Evolutionary conservation across 2,113 vertebrate genomes (phyloP).

Genomic region (Neotoma lepida): DNA sequence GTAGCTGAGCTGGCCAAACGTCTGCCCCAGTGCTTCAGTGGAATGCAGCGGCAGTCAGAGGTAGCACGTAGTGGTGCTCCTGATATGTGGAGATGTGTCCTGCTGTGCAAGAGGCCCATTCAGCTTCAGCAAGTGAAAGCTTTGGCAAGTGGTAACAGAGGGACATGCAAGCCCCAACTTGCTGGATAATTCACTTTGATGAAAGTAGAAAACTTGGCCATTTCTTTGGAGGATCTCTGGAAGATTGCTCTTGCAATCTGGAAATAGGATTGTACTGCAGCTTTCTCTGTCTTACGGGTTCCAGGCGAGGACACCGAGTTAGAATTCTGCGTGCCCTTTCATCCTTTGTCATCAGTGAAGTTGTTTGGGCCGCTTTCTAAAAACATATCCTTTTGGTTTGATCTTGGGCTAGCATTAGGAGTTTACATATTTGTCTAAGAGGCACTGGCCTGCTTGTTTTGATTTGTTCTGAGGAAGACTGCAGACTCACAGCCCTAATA

Average conservation of each 20-base stretch:
- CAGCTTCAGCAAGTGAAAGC: background rate
- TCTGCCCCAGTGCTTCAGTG: background rate
- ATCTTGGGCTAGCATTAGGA: background rate
- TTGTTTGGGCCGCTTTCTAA: background rate
- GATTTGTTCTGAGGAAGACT: constrained; percentile 62
- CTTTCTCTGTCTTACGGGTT: background rate
- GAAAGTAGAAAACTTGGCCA: background rate
- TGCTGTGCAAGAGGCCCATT: background rate
- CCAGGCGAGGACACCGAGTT: background rate
- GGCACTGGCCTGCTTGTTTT: constrained; percentile 1
- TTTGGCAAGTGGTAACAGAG: background rate
- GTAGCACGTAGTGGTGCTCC: background rate
- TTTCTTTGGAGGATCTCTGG: constrained; percentile 28
- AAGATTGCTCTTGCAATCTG: background rate
- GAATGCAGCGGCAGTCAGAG: background rate
- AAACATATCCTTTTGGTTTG: background rate
- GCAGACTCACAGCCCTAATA: constrained; percentile 49
- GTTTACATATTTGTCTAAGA: background rate
- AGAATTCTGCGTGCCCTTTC: background rate
- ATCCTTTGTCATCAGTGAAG: constrained; percentile 42
- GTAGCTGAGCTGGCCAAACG: background rate
- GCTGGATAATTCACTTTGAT: background rate
- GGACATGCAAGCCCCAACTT: background rate
- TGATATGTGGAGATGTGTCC: background rate
- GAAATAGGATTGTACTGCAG: background rate